These are phyloP conservation scores for Passer domesticus DNA, from an alignment of 2,113 vertebrate species.

Conservation along the genomic window DNA sequence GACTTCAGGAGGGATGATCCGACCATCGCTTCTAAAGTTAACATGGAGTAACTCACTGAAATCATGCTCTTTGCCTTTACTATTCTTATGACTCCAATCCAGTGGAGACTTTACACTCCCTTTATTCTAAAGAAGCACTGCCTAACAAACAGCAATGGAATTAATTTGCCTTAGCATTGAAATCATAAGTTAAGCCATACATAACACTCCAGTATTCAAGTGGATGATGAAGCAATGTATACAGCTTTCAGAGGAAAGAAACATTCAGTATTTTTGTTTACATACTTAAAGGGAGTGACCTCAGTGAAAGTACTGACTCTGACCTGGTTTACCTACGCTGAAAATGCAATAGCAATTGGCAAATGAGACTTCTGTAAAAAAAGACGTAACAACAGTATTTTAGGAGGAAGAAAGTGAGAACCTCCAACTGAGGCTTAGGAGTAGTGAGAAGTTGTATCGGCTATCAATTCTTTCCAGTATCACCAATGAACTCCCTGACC, in stretches of 20 bases:
- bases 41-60: not conserved
- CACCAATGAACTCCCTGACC: not conserved
- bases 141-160: not conserved
- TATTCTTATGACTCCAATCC: not conserved
- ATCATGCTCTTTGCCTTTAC: fast-evolving
- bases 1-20: not conserved
- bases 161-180: not conserved
- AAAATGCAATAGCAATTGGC: not conserved
- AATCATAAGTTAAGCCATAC: not conserved
- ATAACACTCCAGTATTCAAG: not conserved
- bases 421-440: not conserved
- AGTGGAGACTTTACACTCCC: fast-evolving
- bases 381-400: not conserved
- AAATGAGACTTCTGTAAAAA: not conserved
- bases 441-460: not conserved
- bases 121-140: not conserved
- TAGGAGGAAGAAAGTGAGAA: not conserved
- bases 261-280: not conserved
- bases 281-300: not conserved
- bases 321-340: not conserved
- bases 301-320: not conserved
- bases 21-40: not conserved
- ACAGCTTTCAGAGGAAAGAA: not conserved
- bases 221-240: not conserved
- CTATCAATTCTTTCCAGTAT: not conserved